These are phyloP conservation scores for Monomorium pharaonis DNA, from an alignment of 1,140 invertebrate species.

Conservation along the genomic window DNA sequence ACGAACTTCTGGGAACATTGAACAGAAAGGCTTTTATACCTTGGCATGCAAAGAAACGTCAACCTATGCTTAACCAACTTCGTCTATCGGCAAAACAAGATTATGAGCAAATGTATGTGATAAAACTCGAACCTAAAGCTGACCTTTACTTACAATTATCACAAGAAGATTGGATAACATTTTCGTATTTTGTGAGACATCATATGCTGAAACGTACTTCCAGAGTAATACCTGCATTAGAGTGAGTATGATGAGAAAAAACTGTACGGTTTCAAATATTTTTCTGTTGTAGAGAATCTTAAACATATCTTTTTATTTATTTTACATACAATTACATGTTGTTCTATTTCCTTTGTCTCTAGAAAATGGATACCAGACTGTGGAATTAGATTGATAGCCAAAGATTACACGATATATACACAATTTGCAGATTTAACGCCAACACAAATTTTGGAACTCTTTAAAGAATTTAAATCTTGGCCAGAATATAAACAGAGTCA, in stretches of 20 bases:
- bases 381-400: conserved; percentile 81
- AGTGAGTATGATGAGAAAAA: conserved; percentile 78
- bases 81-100: background rate
- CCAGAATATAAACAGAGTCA: conserved; percentile 78
- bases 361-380: conserved; percentile 84
- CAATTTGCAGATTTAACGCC: conserved; percentile 81
- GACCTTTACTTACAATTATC: conserved; percentile 63
- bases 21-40: conserved; percentile 74
- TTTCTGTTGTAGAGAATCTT: background rate
- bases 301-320: background rate
- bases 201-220: conserved; percentile 64
- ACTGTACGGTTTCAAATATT: background rate
- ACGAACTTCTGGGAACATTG: conserved; percentile 69
- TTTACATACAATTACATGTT: background rate
- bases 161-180: conserved; percentile 70
- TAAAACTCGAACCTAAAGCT: conserved; percentile 76
- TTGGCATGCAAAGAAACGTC: conserved; percentile 20
- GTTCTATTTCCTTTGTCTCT: conserved; percentile 68
- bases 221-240: conserved; percentile 80
- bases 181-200: conserved; percentile 81
- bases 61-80: background rate
- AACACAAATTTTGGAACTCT: conserved; percentile 79
- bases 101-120: conserved; percentile 64
- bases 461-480: conserved; percentile 80
- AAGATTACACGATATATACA: conserved; percentile 82